Evolutionary conservation across 2,113 vertebrate genomes (phyloP), one percentile per base, ranked within the genome.

Genomic region (Pipra filicauda): DNA sequence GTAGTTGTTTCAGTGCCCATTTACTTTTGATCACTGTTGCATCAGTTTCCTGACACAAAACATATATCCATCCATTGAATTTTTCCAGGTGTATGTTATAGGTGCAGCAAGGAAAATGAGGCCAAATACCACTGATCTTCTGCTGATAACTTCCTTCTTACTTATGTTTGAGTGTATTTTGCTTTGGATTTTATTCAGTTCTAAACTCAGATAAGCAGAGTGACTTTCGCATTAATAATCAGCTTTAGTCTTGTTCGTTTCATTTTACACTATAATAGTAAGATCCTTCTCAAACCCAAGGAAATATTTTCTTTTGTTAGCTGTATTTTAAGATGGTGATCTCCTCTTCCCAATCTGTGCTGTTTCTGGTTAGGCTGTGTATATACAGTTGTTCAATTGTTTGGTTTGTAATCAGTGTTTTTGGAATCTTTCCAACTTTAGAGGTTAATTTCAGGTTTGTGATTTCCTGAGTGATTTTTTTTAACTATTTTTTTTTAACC

Each of bases 331-430:
- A 84, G 79, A 17, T 52, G 28, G 14, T 77, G 73, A 81, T 77
- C 57, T 69, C 15, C 33, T 81, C 70, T 85, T 94, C 67, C 1
- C 3, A 79, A 35, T 75, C 72, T 13, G n/a, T 79, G 71, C 77
- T 81, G 21, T 71, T 84, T 77, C 85, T 94, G 76, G 26, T 88
- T 28, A 49, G 35, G 21, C 52, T 84, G 12, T 86, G 76, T 81
- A 30, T 49, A 54, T 69, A n/a, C 20, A 86, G 65, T 57, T 64
- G 24, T 92, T 81, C 52, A 61, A 5, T 76, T 95, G 62, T 93
- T 94, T 84, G 57, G 65, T 94, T 94, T 96, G 76, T 85, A 89
- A 81, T 94, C 57, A 72, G 92, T 58, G 52, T 72, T 93, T 95
- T 77, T 65, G 92, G 88, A 93, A 46, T 58, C 65, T 89, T 93